These are phyloP conservation scores for Sylvia borin DNA, from an alignment of 2,797 vertebrate species.

Conservation along the genomic window DNA sequence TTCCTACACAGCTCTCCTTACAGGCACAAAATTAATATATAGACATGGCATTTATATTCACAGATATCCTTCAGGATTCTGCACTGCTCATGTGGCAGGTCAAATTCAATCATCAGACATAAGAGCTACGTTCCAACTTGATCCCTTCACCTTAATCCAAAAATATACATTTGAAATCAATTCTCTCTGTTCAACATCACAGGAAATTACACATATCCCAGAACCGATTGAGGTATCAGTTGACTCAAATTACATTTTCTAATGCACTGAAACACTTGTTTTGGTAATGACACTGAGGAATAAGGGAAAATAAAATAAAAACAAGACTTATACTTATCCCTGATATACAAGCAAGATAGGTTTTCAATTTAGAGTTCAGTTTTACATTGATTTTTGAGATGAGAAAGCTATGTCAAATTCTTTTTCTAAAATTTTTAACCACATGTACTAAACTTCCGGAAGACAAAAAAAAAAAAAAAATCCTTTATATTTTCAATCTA, in stretches of 20 bases:
- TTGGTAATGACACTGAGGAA: constrained; percentile 31
- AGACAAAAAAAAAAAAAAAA: neutral
- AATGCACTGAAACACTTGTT: constrained; percentile 37
- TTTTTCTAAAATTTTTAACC: neutral
- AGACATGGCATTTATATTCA: neutral
- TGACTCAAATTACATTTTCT: constrained; percentile 52
- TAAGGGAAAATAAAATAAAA: constrained; percentile 47
- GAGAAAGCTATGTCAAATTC: neutral
- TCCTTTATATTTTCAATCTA: neutral
- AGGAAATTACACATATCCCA: constrained; percentile 41
- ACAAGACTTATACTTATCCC: neutral
- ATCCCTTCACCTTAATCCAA: constrained; percentile 34
- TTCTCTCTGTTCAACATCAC: constrained; percentile 26
- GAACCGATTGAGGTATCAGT: constrained; percentile 18
- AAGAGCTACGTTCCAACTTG: neutral
- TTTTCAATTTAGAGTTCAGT: neutral
- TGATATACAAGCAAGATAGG: neutral
- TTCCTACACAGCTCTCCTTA: neutral
- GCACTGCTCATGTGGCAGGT: neutral
- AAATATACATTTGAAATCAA: constrained; percentile 48
- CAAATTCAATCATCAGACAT: constrained; percentile 17
- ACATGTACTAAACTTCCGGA: neutral
- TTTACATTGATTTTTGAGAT: neutral
- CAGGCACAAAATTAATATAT: neutral
- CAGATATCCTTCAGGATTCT: neutral